A percentile compares a stretch with the other conserved stretches of the same genome.
These are phyloP conservation scores for Lepus oiostolus DNA, from an alignment of 2,797 vertebrate genomes.

Conservation along the genomic window DNA sequence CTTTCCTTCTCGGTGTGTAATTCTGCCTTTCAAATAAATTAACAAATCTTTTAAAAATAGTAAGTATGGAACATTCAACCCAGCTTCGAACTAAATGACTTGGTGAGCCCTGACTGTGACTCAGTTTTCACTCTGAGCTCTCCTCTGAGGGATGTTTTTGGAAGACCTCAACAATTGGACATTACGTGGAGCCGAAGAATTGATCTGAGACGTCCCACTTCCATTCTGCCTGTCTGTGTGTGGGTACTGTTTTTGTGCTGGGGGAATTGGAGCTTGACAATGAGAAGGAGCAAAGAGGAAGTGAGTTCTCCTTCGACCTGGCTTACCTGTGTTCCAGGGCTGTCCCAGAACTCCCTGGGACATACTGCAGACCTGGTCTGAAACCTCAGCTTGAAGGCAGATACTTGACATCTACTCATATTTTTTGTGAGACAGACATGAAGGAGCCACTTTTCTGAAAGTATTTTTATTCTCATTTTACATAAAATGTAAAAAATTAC, in stretches of 20 bases:
- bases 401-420: background rate
- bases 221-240: background rate
- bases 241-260: background rate
- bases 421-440: background rate
- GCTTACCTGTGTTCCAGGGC: background rate
- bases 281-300: too few species aligned
- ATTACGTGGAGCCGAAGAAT: background rate
- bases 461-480: background rate
- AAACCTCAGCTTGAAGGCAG: background rate
- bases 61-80: background rate
- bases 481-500: background rate
- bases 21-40: too few species aligned
- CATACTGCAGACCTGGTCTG: accelerated
- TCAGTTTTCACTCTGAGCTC: too few species aligned
- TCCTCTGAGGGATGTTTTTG: background rate
- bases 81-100: background rate
- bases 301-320: background rate
- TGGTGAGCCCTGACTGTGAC: background rate
- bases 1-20: too few species aligned
- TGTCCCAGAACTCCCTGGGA: background rate
- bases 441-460: background rate
- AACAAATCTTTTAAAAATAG: too few species aligned
- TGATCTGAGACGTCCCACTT: background rate
- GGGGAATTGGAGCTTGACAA: background rate
- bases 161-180: background rate